A percentile compares a stretch with the other conserved stretches of the same genome.
These are phyloP conservation scores for Podocnemis expansa DNA, from an alignment of 2,113 vertebrate genomes.

Conservation along the genomic window DNA sequence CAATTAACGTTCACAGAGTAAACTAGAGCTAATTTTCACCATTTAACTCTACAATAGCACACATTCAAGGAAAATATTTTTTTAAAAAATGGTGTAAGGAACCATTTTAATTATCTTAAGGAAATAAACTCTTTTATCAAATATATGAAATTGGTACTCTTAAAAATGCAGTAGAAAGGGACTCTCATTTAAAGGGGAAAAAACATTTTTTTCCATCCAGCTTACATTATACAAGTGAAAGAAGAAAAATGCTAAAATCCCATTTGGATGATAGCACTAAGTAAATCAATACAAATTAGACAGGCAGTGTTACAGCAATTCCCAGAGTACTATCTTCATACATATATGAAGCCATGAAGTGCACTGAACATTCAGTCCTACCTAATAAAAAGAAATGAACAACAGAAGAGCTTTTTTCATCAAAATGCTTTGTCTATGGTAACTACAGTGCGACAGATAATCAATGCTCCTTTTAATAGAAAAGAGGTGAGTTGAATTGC, in stretches of 20 bases:
- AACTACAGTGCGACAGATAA: not conserved
- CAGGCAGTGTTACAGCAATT: not conserved
- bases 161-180: not conserved
- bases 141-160: not conserved
- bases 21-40: not conserved
- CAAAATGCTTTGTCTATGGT: not conserved
- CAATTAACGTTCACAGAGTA: not conserved
- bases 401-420: not conserved
- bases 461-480: not conserved
- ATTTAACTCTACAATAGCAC: not conserved
- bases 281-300: conserved; percentile 11
- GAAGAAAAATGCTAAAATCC: not conserved
- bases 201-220: not conserved
- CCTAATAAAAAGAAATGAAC: not conserved
- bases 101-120: not conserved
- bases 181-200: not conserved
- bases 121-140: not conserved
- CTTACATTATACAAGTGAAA: not conserved
- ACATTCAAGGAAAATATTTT: not conserved
- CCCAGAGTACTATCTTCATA: not conserved
- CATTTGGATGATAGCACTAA: not conserved
- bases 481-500: not conserved
- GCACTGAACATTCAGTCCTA: not conserved
- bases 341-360: not conserved
- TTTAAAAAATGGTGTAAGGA: not conserved